These are phyloP conservation scores for Falco cherrug DNA, from an alignment of 2,797 vertebrate species.

Conservation along the genomic window DNA sequence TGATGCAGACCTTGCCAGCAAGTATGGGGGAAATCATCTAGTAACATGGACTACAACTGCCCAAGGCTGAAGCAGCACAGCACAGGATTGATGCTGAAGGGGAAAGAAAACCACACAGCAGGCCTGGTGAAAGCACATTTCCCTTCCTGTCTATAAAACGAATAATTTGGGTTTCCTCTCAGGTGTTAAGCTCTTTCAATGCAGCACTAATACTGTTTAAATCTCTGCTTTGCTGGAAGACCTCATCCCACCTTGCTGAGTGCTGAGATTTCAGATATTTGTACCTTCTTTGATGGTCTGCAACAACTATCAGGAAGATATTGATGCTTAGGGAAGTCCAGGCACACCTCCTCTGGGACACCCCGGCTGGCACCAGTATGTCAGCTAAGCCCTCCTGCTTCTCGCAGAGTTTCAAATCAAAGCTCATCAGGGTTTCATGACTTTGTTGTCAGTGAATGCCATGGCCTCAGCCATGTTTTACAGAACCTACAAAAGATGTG, in stretches of 20 bases:
- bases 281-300: neutral
- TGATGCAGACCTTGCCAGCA: neutral
- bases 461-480: neutral
- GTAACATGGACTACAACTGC: neutral
- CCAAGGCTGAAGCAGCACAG: fast-evolving
- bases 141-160: neutral
- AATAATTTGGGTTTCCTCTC: neutral
- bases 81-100: neutral
- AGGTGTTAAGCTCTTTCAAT: neutral
- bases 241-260: neutral
- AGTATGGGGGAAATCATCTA: neutral
- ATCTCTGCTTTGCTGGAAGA: neutral
- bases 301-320: neutral
- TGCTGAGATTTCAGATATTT: neutral
- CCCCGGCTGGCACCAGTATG: neutral
- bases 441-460: neutral
- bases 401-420: neutral
- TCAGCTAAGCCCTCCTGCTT: neutral
- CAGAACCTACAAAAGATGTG: neutral
- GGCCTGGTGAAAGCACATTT: neutral
- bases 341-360: neutral
- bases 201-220: neutral
- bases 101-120: neutral
- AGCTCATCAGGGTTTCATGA: neutral
- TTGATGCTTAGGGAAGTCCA: neutral